Conservation (phyloP, 2,888 invertebrate genomes). For the Allacma fusca region DNA sequence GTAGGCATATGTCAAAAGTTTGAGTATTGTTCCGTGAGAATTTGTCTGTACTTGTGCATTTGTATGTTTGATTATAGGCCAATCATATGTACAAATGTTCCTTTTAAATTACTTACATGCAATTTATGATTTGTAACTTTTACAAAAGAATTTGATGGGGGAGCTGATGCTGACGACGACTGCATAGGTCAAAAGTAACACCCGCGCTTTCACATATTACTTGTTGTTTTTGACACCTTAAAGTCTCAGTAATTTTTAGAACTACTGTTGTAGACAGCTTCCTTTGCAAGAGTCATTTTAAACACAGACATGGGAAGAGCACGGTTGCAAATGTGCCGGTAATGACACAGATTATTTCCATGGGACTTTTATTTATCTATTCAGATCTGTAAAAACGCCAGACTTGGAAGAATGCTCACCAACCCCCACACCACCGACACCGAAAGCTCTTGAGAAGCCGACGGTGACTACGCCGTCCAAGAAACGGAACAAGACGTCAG, state of each 20-base stretch:
- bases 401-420: constrained; percentile 53
- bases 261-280: no score
- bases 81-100: no score
- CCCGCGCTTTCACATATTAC: not conserved
- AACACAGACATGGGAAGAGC: no score
- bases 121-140: no score
- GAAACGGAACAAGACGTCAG: constrained; percentile 45
- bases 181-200: not conserved
- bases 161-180: no score
- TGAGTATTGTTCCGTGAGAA: no score
- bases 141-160: no score
- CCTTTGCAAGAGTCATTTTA: no score
- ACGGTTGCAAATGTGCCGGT: not conserved
- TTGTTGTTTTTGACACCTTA: not conserved
- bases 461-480: constrained; percentile 32
- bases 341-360: not conserved
- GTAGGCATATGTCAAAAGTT: no score
- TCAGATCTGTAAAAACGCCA: constrained; percentile 51
- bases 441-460: constrained; percentile 37
- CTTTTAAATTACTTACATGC: no score
- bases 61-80: not conserved
- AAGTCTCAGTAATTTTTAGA: no score
- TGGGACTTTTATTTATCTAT: not conserved
- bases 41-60: no score
- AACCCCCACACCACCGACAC: constrained; percentile 56